Conservation (phyloP, 2,888 invertebrate species). For the Eurytoma californica region DNA sequence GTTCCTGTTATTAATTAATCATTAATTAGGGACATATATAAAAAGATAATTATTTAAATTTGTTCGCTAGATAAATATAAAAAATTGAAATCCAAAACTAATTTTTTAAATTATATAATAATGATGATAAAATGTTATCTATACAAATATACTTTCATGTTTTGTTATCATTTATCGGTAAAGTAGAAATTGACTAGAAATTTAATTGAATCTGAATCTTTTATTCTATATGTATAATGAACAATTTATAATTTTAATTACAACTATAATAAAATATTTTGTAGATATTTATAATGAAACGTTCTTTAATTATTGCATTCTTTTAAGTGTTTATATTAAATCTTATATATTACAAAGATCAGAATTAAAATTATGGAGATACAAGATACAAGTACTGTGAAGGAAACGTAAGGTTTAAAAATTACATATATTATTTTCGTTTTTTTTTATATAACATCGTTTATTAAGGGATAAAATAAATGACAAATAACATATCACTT, state of each 20-base stretch:
- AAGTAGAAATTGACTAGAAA: neutral
- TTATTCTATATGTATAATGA: too few species aligned
- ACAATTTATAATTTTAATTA: too few species aligned
- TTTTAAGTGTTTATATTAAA: too few species aligned
- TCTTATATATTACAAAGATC: too few species aligned
- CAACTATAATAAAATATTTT: too few species aligned
- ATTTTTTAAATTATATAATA: too few species aligned
- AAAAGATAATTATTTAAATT: neutral
- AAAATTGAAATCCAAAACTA: too few species aligned
- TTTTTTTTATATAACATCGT: slow-evolving; percentile 74
- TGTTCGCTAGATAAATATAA: neutral
- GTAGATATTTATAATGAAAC: too few species aligned
- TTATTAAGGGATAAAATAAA: slow-evolving; percentile 75
- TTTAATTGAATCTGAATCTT: neutral
- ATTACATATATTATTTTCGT: slow-evolving; percentile 7
- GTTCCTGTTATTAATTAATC: neutral
- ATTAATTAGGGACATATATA: neutral
- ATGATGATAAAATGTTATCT: neutral
- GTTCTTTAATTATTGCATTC: too few species aligned
- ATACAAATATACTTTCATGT: neutral
- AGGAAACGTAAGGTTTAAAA: neutral
- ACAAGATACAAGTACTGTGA: neutral
- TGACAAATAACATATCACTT: slow-evolving; percentile 75
- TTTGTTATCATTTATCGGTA: neutral
- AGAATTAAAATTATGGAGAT: neutral